Percentiles rank a stretch among this genome's conserved stretches.
Conservation (phyloP, 1,140 invertebrate genomes). For the Kradibia gibbosae region DNA sequence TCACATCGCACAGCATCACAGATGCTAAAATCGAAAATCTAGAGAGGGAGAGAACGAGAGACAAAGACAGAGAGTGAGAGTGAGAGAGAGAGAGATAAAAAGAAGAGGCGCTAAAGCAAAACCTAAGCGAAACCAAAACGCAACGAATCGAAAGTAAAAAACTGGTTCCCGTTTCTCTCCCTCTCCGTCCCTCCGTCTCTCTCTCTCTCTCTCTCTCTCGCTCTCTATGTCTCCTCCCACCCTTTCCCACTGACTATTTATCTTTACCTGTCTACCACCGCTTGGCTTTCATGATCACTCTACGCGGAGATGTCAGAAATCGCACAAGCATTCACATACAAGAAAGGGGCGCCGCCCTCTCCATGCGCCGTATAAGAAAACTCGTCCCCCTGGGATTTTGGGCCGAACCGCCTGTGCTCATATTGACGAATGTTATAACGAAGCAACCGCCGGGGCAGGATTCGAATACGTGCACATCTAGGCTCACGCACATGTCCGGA, state of each 20-base stretch:
- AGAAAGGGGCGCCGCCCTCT: background rate
- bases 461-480: conserved; percentile 48
- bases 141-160: conserved; percentile 36
- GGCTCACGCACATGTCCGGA: conserved; percentile 41
- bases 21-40: background rate
- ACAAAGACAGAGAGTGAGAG: background rate
- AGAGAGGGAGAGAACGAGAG: background rate
- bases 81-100: background rate
- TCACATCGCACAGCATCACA: background rate
- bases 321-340: background rate
- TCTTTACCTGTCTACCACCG: background rate
- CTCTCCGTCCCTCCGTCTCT: background rate
- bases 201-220: conserved; percentile 17
- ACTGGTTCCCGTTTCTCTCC: conserved; percentile 25
- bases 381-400: background rate
- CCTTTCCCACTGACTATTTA: background rate
- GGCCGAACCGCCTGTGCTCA: background rate
- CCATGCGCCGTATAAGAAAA: background rate
- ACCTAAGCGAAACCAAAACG: conserved; percentile 11
- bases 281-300: background rate
- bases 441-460: conserved; percentile 43
- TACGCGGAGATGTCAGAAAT: conserved; percentile 35
- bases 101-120: conserved; percentile 3
- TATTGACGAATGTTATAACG: conserved; percentile 59
- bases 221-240: no score